These are phyloP conservation scores for Ormia ochracea DNA, from an alignment of 2,888 invertebrate genomes.

Conservation along the genomic window DNA sequence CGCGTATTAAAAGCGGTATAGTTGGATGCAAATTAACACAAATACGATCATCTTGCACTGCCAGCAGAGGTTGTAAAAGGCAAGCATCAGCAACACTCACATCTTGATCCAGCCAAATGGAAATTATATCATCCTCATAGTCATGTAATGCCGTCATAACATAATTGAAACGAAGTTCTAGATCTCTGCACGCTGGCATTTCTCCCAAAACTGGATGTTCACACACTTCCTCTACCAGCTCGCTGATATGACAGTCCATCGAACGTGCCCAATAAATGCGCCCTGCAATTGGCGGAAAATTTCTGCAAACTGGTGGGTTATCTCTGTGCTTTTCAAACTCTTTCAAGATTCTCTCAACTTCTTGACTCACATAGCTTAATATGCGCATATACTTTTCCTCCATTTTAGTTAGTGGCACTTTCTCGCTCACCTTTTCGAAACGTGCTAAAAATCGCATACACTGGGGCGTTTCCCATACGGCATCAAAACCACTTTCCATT, in stretches of 20 bases:
- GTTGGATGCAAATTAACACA: constrained; percentile 87
- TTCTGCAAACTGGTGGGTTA: constrained; percentile 91
- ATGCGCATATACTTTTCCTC: constrained; percentile 90
- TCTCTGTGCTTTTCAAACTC: constrained; percentile 92
- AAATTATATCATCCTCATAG: constrained; percentile 88
- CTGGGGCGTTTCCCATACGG: constrained; percentile 94
- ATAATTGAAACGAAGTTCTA: constrained; percentile 85
- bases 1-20: constrained; percentile 86
- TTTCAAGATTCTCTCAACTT: constrained; percentile 91
- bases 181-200: constrained; percentile 84
- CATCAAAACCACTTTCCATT: constrained; percentile 89
- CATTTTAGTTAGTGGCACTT: constrained; percentile 87
- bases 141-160: constrained; percentile 84
- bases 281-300: constrained; percentile 95
- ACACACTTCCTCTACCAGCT: constrained; percentile 87
- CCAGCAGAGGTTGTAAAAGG: constrained; percentile 74
- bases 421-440: constrained; percentile 92
- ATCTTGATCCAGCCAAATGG: constrained; percentile 91
- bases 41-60: constrained; percentile 79
- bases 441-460: constrained; percentile 89
- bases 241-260: constrained; percentile 87
- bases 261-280: constrained; percentile 90
- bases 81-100: constrained; percentile 79
- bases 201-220: constrained; percentile 85
- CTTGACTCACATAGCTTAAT: constrained; percentile 88